phyloP scores from a whole-genome alignment of 2,113 vertebrate genomes.

The Vidua macroura region DNA sequence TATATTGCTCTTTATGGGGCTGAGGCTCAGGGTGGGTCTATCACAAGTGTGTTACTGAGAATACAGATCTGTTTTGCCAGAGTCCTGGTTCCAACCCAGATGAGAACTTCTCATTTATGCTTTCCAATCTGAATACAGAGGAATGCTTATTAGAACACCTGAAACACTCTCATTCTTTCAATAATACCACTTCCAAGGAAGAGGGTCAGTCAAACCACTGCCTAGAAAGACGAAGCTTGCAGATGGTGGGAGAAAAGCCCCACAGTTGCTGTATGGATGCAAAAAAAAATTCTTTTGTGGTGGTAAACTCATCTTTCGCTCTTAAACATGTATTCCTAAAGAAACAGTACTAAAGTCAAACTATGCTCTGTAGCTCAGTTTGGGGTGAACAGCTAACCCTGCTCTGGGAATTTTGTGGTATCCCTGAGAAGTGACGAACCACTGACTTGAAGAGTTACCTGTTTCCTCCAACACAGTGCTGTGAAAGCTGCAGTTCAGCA shows the following conservation, averaged over 20 bases:
- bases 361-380: not conserved
- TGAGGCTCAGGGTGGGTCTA: not conserved
- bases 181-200: not conserved
- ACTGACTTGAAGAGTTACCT: not conserved
- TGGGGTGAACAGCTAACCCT: not conserved
- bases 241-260: not conserved
- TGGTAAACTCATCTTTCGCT: not conserved
- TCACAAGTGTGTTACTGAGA: not conserved
- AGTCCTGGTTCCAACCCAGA: not conserved
- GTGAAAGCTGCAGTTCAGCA: not conserved
- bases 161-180: constrained; percentile 35
- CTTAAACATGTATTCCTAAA: not conserved
- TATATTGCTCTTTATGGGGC: not conserved
- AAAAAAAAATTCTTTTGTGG: not conserved
- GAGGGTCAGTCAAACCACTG: not conserved
- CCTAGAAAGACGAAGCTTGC: not conserved
- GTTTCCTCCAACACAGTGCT: fast-evolving
- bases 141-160: constrained; percentile 32
- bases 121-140: constrained; percentile 31
- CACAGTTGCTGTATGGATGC: not conserved
- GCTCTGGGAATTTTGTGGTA: not conserved
- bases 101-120: constrained; percentile 21
- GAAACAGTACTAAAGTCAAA: not conserved
- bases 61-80: not conserved
- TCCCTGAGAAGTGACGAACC: not conserved